Evolutionary conservation across 1,140 invertebrate species (phyloP).

Genomic region (Nasonia longicornis): DNA sequence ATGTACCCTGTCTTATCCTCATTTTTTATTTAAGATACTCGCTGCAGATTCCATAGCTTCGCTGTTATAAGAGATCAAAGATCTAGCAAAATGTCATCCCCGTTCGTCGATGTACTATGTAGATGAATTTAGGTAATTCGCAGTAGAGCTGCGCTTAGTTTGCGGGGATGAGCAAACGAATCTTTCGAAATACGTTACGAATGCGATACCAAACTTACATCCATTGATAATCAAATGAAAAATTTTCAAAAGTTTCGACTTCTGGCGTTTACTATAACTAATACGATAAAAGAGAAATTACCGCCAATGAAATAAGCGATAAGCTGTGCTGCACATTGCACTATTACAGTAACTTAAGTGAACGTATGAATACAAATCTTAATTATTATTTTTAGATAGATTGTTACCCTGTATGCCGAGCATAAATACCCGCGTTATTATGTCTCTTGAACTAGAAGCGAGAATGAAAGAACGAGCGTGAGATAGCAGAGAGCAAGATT

Average conservation of each 20-base stretch:
- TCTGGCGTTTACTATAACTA: slow-evolving; percentile 1
- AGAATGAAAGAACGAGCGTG: background rate
- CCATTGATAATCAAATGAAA: slow-evolving; percentile 10
- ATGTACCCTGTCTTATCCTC: slow-evolving; percentile 31
- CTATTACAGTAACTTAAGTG: slow-evolving; percentile 22
- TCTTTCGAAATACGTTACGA: background rate
- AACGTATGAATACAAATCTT: slow-evolving; percentile 27
- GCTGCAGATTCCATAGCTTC: slow-evolving; percentile 7
- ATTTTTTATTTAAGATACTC: slow-evolving; percentile 29
- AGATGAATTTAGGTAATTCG: background rate
- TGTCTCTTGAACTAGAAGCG: background rate
- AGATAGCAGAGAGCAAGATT: background rate
- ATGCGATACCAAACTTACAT: background rate
- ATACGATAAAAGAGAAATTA: background rate
- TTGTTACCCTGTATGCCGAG: slow-evolving; percentile 20
- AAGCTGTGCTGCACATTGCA: slow-evolving; percentile 17
- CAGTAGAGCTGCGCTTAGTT: background rate
- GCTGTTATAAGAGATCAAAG: slow-evolving; percentile 15
- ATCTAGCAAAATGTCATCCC: background rate
- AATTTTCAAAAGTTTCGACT: slow-evolving; percentile 11
- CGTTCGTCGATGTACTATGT: slow-evolving; percentile 4
- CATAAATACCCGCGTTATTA: background rate
- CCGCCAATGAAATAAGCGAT: slow-evolving; percentile 15
- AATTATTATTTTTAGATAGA: slow-evolving; percentile 36
- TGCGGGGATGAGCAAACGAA: background rate